A percentile compares a stretch with the other conserved stretches of the same genome.
Evolutionary conservation across 2,113 vertebrate genomes (phyloP).

Genomic region (Apaloderma vittatum): DNA sequence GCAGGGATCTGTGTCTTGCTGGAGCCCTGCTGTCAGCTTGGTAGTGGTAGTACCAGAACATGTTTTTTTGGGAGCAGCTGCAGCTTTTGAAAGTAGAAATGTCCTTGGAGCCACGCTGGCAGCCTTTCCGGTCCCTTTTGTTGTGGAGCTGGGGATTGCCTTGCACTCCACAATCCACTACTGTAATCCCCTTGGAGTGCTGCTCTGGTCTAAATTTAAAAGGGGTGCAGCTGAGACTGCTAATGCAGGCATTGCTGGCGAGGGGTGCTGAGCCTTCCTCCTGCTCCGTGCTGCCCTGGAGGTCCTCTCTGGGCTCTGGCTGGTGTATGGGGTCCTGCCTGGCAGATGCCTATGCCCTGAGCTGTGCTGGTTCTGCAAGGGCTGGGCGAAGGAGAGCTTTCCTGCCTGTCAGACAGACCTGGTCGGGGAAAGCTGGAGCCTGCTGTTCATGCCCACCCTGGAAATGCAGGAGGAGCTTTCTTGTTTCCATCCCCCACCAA

Average conservation of each 20-base stretch:
- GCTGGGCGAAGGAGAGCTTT: background rate
- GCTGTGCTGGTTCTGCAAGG: background rate
- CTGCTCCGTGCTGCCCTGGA: accelerated
- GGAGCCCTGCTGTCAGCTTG: background rate
- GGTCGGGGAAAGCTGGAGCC: background rate
- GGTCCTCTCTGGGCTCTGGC: background rate
- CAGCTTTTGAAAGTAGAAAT: slow-evolving; percentile 33
- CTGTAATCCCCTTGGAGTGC: slow-evolving; percentile 46
- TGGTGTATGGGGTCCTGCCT: background rate
- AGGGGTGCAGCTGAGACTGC: slow-evolving; percentile 35
- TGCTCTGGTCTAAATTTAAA: background rate
- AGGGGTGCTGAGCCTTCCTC: background rate
- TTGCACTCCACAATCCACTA: slow-evolving; percentile 48
- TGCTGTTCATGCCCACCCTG: background rate
- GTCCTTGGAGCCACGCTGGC: background rate
- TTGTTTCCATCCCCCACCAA: background rate
- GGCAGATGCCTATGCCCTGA: background rate
- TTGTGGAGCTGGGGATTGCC: slow-evolving; percentile 27
- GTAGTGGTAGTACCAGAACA: background rate
- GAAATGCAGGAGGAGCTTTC: background rate
- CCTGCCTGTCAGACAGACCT: background rate
- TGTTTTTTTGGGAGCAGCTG: slow-evolving; percentile 15
- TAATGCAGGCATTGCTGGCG: slow-evolving; percentile 1
- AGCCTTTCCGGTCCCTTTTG: slow-evolving; percentile 50
- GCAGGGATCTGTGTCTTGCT: background rate